These are phyloP conservation scores for Stichodactyla helianthus DNA, from an alignment of 64 coral and sea anemone species.

Conservation along the genomic window DNA sequence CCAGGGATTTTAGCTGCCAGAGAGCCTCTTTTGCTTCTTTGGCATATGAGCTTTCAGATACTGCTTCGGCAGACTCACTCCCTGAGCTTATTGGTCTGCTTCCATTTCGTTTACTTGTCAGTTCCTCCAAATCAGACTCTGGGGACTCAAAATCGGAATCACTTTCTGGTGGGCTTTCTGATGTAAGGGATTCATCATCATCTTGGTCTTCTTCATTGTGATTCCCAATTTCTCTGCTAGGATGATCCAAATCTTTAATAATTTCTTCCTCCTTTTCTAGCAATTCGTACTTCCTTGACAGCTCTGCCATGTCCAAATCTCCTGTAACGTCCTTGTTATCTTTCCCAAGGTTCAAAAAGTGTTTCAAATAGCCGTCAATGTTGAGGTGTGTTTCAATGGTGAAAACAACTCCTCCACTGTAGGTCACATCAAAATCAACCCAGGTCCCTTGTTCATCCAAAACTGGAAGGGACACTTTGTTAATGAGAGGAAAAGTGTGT, in stretches of 20 bases:
- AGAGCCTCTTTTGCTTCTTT: slow-evolving; percentile 6
- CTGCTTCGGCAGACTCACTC: not conserved
- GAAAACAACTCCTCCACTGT: slow-evolving; percentile 86
- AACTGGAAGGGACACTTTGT: slow-evolving; percentile 53
- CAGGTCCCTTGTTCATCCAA: slow-evolving; percentile 85
- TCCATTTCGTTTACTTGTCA: not conserved
- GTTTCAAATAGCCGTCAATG: slow-evolving; percentile 81
- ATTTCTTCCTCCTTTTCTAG: slow-evolving; percentile 58
- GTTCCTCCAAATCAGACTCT: slow-evolving; percentile 82
- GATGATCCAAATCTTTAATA: not conserved
- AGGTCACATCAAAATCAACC: slow-evolving; percentile 95
- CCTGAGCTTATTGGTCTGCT: not conserved
- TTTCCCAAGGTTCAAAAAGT: slow-evolving; percentile 82
- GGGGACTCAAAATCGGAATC: slow-evolving; percentile 93
- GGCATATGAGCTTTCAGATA: not conserved
- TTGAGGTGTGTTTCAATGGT: slow-evolving; percentile 89
- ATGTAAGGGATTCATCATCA: slow-evolving; percentile 28
- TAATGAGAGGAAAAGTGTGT: slow-evolving; percentile 73
- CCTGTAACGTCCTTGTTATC: slow-evolving; percentile 51
- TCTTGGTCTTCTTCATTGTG: slow-evolving; percentile 10
- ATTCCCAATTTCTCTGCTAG: not conserved
- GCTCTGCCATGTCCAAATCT: slow-evolving; percentile 84
- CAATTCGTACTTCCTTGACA: slow-evolving; percentile 73
- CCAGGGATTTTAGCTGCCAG: not conserved
- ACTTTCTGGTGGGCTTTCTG: slow-evolving; percentile 76